A percentile compares a stretch with the other conserved stretches of the same genome.
Evolutionary conservation across 2,113 vertebrate genomes (phyloP).

Genomic region (Dicrurus megarhynchus): DNA sequence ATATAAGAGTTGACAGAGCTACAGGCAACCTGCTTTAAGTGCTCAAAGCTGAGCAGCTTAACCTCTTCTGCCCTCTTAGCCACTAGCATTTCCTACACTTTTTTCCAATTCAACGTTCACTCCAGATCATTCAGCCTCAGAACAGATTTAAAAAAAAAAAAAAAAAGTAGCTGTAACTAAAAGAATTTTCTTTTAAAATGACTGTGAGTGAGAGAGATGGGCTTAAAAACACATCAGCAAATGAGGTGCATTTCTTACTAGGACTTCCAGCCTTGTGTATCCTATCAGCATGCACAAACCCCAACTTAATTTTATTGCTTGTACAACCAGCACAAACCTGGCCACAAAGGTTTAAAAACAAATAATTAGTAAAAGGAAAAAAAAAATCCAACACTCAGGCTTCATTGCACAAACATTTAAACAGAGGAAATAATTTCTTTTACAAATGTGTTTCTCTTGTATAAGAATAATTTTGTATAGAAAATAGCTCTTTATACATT

Average conservation of each 20-base stretch:
- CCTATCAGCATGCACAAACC: background rate
- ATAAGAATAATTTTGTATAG: constrained; percentile 78
- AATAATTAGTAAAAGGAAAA: constrained; percentile 55
- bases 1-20: background rate
- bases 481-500: constrained; percentile 74
- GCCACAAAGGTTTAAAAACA: constrained; percentile 55
- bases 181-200: background rate
- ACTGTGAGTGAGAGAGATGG: background rate
- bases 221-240: background rate
- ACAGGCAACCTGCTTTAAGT: background rate
- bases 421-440: constrained; percentile 68
- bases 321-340: constrained; percentile 4
- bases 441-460: constrained; percentile 67
- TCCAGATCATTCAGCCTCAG: background rate
- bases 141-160: background rate
- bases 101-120: background rate
- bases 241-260: background rate
- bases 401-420: constrained; percentile 71
- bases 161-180: background rate
- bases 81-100: background rate
- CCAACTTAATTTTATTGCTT: constrained; percentile 35
- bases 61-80: background rate
- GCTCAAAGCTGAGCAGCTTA: background rate
- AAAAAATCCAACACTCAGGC: constrained; percentile 39
- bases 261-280: background rate